These are phyloP conservation scores for Drosophila histrio DNA, from an alignment of 2,888 invertebrate genomes.

Conservation along the genomic window DNA sequence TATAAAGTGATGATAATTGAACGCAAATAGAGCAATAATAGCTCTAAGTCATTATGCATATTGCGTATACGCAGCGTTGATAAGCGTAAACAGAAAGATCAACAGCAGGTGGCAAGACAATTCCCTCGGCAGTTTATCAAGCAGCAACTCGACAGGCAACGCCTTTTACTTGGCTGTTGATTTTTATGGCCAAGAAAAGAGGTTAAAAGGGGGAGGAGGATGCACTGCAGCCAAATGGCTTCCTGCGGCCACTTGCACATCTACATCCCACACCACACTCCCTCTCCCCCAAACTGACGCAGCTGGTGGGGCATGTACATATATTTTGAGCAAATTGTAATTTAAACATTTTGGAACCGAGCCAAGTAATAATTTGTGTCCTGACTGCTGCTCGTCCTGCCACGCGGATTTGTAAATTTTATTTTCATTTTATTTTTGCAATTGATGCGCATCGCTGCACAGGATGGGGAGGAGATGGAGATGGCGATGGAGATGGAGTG, in stretches of 20 bases:
- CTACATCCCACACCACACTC: not conserved
- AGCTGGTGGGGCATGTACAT: not conserved
- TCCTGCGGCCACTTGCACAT: conserved; percentile 40
- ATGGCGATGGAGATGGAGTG: no score
- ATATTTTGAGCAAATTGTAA: conserved; percentile 71
- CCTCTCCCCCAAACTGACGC: not conserved
- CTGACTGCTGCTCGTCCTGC: conserved; percentile 53
- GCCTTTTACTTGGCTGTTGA: conserved; percentile 50
- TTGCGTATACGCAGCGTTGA: conserved; percentile 48
- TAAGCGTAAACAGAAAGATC: conserved; percentile 15
- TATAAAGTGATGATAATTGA: not conserved
- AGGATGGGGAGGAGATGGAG: conserved; percentile 7
- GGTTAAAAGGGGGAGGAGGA: conserved; percentile 17
- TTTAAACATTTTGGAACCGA: conserved; percentile 76
- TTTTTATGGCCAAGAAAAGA: conserved; percentile 52
- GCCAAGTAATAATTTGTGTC: conserved; percentile 79
- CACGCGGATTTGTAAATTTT: conserved; percentile 51
- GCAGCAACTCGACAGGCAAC: not conserved
- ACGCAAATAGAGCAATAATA: not conserved
- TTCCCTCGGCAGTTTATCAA: conserved; percentile 50
- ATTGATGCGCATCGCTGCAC: conserved; percentile 74
- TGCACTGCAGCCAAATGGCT: conserved; percentile 50
- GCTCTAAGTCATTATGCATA: conserved; percentile 1
- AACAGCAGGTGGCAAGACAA: conserved; percentile 48
- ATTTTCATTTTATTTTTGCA: conserved; percentile 43